Base-by-base conservation (phyloP, 2,888 invertebrate species). In the Tetragonisca angustula region DNA sequence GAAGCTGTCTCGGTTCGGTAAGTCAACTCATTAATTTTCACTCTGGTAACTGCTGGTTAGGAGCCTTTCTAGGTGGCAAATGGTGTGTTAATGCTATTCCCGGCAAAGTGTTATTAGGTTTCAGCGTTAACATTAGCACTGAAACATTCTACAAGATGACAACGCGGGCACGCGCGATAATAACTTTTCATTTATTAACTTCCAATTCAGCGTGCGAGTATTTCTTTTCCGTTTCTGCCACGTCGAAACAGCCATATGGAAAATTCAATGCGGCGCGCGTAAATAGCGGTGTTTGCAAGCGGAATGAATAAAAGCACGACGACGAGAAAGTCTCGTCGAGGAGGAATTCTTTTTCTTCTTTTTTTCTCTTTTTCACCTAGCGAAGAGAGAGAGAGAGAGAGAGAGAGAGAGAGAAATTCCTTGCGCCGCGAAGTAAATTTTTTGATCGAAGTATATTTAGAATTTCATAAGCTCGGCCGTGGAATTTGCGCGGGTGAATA, bases 21-120 rank as follows among this genome's bases (percentile, higher is more conserved):
- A 84, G 83, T 85, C 77, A 73, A 81, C 84, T 84, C 84, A 85
- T 85, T 85, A 85, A 85, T 85, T 84, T 81, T 76, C 84, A 76
- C 78, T 81, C 72, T 36, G 27, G 81, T 65, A 84, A 81, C 73
- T 72, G 54, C 81, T 76, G 70, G 71, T 81, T 85, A 78, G 77
- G 76, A 80, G 77, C 72, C 78, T 83, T 82, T 84, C 75, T 68
- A 75, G 59, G 21, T 67, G 62, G 74, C 71, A 75, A 78, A 78
- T 72, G 83, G 76, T 50, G 78, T 76, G 76, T 74, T 85, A 83
- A 85, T 85, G 78, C 67, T 79, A 83, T 80, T 74, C 83, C 36
- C 62, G 62, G 56, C 71, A 76, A 71, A 74, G 75, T 81, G 81
- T 81, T 83, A 81, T 76, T 76, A 83, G 83, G 36, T 76, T 83